phyloP scores from a whole-genome alignment of 2,797 vertebrate species.

The Ficedula albicollis region DNA sequence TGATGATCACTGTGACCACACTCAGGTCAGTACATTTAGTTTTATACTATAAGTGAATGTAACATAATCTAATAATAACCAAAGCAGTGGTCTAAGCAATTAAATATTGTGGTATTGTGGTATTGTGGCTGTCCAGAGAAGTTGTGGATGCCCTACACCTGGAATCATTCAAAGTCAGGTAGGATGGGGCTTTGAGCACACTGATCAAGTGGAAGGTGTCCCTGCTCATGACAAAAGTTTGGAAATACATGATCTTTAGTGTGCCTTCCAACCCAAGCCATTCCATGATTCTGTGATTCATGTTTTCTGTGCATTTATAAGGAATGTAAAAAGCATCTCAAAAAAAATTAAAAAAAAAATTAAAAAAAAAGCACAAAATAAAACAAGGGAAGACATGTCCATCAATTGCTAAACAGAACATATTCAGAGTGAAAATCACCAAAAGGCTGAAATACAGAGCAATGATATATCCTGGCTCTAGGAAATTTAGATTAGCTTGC shows the following conservation, averaged over 20 bases:
- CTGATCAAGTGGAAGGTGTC: not conserved
- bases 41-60: not conserved
- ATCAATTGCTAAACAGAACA: not conserved
- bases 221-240: accelerated
- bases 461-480: not conserved
- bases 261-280: not conserved
- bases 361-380: accelerated
- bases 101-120: no score
- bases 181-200: not conserved
- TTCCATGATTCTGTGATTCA: not conserved
- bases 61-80: not conserved
- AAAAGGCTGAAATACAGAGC: not conserved
- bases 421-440: not conserved
- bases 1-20: not conserved
- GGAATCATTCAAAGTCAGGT: not conserved
- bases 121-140: not conserved
- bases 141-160: not conserved
- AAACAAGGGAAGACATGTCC: not conserved
- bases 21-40: not conserved
- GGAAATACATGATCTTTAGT: not conserved
- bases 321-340: not conserved
- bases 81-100: not conserved
- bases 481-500: not conserved
- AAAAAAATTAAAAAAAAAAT: accelerated
- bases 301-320: not conserved